Base-by-base conservation (phyloP, 2,113 vertebrate species). In the Podarcis cretensis region DNA sequence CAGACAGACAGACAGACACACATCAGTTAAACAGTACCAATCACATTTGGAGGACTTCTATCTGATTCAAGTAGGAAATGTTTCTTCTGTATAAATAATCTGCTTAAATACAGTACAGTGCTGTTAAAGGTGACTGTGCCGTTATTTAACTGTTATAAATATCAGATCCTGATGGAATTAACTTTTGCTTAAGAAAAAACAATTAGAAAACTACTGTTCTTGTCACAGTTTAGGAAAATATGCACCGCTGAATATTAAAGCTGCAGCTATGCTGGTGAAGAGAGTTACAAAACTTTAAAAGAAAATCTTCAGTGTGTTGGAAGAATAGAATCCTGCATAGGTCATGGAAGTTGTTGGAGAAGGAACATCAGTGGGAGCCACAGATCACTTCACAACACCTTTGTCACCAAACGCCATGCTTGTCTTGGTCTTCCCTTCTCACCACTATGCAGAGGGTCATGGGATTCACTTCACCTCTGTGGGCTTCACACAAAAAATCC, bases 241-340 rank as follows among this genome's bases (percentile, higher is more conserved):
- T 77, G 88, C 81, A 81, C 81, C 69, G 1, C 27, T 48, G 9
- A 81, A 32, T 84, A 77, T 43, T 89, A 77, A 87, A 87, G 85
- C 43, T 69, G 84, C 6, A 68, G 37, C 75, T 76, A 40, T 63
- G 85, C 90, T 89, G 85, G 84, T 89, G 87, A 84, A 66, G 18
- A 30, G 14, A 12, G 13, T 76, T n/a, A 37, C 13, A 18, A 65
- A 85, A 18, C 59, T 54, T 54, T 35, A 54, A 78, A 78, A 27
- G 40, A 48, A 23, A 27, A 30, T 16, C 76, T 13, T 40, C 40
- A n/a, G 66, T 63, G 21, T 32, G 35, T 65, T 43, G 76, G 83
- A 81, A 73, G 80, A 88, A 79, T 71, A 84, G 57, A 68, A 57
- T 86, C 89, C 84, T 90, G 79, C 89, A 86, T 86, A 89, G 83